phyloP scores from a whole-genome alignment of 2,797 vertebrate genomes.

The Macropodus opercularis region DNA sequence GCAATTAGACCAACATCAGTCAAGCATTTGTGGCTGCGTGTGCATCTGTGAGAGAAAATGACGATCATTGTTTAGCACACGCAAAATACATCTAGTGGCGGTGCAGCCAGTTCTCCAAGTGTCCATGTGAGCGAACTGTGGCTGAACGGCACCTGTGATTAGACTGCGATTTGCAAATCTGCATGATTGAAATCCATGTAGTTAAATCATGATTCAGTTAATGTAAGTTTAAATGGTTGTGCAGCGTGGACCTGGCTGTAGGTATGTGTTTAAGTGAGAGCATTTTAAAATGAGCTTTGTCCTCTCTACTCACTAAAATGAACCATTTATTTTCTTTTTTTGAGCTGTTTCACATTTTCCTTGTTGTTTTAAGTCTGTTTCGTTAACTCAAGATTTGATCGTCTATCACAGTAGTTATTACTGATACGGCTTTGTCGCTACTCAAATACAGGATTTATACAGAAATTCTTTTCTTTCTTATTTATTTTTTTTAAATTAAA shows the following conservation, averaged over 20 bases:
- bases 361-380: conserved; percentile 3
- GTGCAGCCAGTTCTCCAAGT: no score
- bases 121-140: no score
- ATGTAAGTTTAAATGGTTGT: no score
- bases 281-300: background rate
- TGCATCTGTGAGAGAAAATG: conserved; percentile 41
- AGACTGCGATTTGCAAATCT: no score
- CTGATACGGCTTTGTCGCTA: conserved; percentile 23
- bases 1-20: conserved; percentile 82
- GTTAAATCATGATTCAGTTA: no score
- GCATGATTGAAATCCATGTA: no score
- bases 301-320: conserved; percentile 16
- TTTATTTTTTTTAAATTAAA: no score
- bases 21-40: conserved; percentile 60
- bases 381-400: conserved; percentile 6
- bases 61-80: conserved; percentile 45
- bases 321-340: background rate
- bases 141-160: no score
- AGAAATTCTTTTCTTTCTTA: no score
- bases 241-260: no score
- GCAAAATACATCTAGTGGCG: conserved; percentile 21
- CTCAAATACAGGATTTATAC: no score
- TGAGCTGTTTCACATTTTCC: conserved; percentile 22
- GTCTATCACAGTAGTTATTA: background rate
- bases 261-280: background rate